A percentile compares a stretch with the other conserved stretches of the same genome.
Conservation (phyloP, 53 echinoderm and acorn worm species). For the Echinarachnius parma region DNA sequence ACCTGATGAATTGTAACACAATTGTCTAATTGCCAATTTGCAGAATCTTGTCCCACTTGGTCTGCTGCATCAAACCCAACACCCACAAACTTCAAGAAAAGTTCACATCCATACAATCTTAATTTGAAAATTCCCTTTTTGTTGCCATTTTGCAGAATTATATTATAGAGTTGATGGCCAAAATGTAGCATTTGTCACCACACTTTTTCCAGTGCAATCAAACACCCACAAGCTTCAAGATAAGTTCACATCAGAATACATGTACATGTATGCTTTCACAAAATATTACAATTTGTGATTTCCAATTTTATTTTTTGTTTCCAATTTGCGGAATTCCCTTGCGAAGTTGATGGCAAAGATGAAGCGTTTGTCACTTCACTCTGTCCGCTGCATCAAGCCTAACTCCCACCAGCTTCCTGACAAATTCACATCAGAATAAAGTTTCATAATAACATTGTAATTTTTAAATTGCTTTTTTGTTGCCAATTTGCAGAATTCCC, state of each 20-base stretch:
- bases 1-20: too few relatives aligned
- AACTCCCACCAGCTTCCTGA: constrained; percentile 83
- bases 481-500: constrained; percentile 66
- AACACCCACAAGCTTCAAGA: constrained; percentile 84
- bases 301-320: constrained; percentile 3
- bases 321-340: constrained; percentile 85
- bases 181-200: too few relatives aligned
- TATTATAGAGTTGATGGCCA: too few relatives aligned
- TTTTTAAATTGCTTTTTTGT: too few relatives aligned
- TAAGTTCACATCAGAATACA: constrained; percentile 90
- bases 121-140: background rate
- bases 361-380: constrained; percentile 74
- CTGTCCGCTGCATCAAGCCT: constrained; percentile 97
- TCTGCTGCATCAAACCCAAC: constrained; percentile 97
- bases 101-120: constrained; percentile 80
- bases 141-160: too few relatives aligned
- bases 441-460: too few relatives aligned
- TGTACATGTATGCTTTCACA: too few relatives aligned
- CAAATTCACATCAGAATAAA: constrained; percentile 93
- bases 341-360: constrained; percentile 85
- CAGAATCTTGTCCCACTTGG: constrained; percentile 79
- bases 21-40: background rate
- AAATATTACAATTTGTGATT: too few relatives aligned
- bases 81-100: constrained; percentile 78
- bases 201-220: too few relatives aligned